Percentiles rank a stretch among this genome's conserved stretches.
Evolutionary conservation across 2,797 vertebrate genomes (phyloP).

Genomic region (Periparus ater): DNA sequence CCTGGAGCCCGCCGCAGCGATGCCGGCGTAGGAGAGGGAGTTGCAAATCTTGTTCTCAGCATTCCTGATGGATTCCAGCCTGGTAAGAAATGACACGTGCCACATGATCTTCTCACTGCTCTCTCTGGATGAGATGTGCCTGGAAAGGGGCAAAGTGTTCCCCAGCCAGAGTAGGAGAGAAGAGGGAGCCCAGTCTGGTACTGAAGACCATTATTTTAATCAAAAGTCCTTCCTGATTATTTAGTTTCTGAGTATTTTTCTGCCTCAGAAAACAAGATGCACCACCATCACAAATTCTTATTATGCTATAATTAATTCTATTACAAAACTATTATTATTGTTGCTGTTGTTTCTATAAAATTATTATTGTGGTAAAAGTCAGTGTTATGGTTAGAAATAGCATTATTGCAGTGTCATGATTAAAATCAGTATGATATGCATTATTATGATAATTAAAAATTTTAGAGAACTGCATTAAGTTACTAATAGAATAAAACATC

Average conservation of each 20-base stretch:
- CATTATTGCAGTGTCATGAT: neutral
- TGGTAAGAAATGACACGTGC: neutral
- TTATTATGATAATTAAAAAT: neutral
- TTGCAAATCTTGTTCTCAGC: neutral
- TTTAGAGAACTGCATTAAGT: neutral
- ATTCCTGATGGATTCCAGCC: neutral
- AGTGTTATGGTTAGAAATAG: neutral
- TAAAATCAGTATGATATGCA: neutral
- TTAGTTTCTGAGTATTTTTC: neutral
- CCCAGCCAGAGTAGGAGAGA: fast-evolving
- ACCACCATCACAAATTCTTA: neutral
- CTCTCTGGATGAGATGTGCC: neutral
- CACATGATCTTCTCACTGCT: neutral
- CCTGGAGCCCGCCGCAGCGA: neutral
- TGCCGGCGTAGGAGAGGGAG: neutral
- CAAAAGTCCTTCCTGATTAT: neutral
- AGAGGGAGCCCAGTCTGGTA: fast-evolving
- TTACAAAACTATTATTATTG: neutral
- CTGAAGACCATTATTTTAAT: neutral
- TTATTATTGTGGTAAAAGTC: neutral
- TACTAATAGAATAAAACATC: neutral
- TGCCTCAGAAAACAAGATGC: neutral
- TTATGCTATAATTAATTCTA: neutral
- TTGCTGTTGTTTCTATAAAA: neutral
- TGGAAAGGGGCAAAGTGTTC: neutral